Evolutionary conservation across 2,797 vertebrate species (phyloP).

Genomic region (Prionace glauca): DNA sequence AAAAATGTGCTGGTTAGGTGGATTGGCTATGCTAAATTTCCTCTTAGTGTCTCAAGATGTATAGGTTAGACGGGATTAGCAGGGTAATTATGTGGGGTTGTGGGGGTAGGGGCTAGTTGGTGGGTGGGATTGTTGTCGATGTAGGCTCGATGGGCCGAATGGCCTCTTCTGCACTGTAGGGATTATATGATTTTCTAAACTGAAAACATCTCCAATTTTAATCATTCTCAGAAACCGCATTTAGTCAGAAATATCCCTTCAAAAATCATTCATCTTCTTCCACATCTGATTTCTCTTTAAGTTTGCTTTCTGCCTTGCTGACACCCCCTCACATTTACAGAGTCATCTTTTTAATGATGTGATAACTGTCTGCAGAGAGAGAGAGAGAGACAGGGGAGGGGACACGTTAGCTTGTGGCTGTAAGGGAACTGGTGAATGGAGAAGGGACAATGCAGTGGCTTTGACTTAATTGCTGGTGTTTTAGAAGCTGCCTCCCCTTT

Average conservation of each 20-base stretch:
- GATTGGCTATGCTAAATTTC: no score
- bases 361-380: background rate
- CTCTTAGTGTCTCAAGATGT: no score
- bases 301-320: background rate
- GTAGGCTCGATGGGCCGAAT: no score
- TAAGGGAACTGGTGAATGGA: background rate
- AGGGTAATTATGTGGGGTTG: no score
- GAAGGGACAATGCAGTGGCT: background rate
- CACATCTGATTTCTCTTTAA: background rate
- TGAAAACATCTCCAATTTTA: background rate
- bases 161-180: no score
- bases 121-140: no score
- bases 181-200: no score
- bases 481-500: background rate
- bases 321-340: background rate
- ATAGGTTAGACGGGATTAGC: no score
- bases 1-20: no score
- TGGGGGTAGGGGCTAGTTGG: no score
- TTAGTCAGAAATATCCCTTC: background rate
- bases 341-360: background rate
- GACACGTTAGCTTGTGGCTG: background rate
- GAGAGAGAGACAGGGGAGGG: background rate
- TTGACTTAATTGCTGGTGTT: background rate
- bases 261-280: background rate
- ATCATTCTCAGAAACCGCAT: background rate